Conservation (phyloP, 1,140 invertebrate species). For the Drosophila fuyamai region DNA sequence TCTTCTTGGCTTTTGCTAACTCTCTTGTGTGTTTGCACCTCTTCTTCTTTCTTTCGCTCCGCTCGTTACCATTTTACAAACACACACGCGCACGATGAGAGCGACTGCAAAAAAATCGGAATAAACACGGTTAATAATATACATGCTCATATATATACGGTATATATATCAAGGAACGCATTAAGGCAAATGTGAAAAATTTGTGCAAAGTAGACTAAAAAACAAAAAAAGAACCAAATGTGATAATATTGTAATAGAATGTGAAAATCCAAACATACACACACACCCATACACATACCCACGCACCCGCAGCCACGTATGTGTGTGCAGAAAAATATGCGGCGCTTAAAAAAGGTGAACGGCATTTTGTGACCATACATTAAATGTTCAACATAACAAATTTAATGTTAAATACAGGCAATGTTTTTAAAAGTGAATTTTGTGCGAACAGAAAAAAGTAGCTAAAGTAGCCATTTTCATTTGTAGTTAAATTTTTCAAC, state of each 20-base stretch:
- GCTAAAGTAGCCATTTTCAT: conserved; percentile 58
- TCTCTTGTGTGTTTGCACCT: conserved; percentile 57
- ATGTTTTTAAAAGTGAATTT: conserved; percentile 10
- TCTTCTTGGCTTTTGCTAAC: conserved; percentile 36
- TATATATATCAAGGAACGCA: conserved; percentile 29
- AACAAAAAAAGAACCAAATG: conserved; percentile 54
- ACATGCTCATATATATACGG: conserved; percentile 2
- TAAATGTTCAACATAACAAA: conserved; percentile 14
- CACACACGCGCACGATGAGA: conserved; percentile 76
- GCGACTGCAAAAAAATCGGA: conserved; percentile 49
- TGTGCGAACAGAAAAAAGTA: not conserved
- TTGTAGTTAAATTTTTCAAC: conserved; percentile 61
- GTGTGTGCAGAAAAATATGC: conserved; percentile 82
- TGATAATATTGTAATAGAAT: conserved; percentile 80
- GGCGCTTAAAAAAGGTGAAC: conserved; percentile 83
- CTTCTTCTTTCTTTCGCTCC: conserved; percentile 71
- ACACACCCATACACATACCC: conserved; percentile 17
- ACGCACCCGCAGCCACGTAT: conserved; percentile 60
- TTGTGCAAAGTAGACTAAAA: conserved; percentile 28
- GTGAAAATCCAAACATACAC: conserved; percentile 69
- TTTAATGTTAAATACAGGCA: conserved; percentile 7
- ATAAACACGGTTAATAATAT: conserved; percentile 44
- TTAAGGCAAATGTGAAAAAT: conserved; percentile 39
- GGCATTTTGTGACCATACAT: conserved; percentile 66
- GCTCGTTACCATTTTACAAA: conserved; percentile 64